Conservation (phyloP, 1,140 invertebrate genomes). For the Mercenaria mercenaria region DNA sequence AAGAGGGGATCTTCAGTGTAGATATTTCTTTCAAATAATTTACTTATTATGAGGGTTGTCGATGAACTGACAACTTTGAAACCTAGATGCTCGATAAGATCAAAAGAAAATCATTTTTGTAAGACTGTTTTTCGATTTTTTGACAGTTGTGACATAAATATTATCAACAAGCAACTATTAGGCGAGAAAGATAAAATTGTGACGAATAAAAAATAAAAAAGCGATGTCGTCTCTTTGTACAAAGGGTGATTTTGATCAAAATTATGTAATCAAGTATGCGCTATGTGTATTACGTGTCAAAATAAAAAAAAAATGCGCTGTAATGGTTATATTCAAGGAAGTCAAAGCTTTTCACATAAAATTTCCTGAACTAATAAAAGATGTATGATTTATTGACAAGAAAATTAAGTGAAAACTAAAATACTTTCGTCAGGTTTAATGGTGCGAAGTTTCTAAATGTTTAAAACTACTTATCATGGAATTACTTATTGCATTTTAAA, state of each 20-base stretch:
- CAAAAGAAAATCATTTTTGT: background rate
- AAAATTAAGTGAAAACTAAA: too few species aligned
- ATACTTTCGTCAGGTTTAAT: too few species aligned
- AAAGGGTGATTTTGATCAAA: background rate
- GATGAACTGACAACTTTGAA: background rate
- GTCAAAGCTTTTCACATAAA: too few species aligned
- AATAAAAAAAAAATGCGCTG: too few species aligned
- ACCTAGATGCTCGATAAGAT: background rate
- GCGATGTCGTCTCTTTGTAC: background rate
- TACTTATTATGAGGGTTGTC: background rate
- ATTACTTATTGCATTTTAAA: too few species aligned
- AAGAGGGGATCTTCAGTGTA: background rate
- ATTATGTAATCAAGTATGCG: background rate
- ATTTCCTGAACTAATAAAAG: too few species aligned
- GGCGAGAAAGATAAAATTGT: background rate
- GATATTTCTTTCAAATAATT: background rate
- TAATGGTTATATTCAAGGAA: too few species aligned
- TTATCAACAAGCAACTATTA: background rate
- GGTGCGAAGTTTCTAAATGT: too few species aligned
- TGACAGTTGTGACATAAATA: background rate
- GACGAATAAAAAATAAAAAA: conserved; percentile 9
- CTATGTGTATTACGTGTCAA: background rate
- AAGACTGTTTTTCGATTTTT: background rate
- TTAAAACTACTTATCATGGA: too few species aligned
- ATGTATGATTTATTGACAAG: too few species aligned